phyloP scores from a whole-genome alignment of 2,113 vertebrate species.

The Sapayoa aenigma region DNA sequence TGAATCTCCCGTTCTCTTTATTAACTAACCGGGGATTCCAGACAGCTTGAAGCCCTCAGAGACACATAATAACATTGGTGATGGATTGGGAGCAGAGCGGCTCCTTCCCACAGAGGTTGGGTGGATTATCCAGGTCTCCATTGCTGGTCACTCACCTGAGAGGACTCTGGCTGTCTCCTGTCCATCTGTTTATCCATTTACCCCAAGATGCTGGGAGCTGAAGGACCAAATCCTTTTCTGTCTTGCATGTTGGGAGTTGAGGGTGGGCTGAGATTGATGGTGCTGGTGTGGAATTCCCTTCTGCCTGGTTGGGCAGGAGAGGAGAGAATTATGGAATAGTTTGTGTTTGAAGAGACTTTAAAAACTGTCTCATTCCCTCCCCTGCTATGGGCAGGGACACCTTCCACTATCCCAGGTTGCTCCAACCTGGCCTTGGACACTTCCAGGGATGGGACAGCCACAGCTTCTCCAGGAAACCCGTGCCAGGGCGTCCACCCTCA shows the following conservation, averaged over 20 bases:
- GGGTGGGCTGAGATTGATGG: background rate
- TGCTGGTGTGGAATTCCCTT: background rate
- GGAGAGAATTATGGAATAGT: background rate
- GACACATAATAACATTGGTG: constrained; percentile 44
- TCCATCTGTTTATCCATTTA: accelerated
- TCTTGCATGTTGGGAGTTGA: accelerated
- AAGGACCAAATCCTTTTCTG: background rate
- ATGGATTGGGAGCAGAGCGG: constrained; percentile 52
- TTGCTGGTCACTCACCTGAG: background rate
- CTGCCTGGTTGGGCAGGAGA: background rate
- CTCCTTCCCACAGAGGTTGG: constrained; percentile 54
- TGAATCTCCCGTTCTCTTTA: constrained; percentile 72
- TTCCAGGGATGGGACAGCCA: background rate
- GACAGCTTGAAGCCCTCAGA: constrained; percentile 53
- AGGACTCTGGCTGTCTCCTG: background rate
- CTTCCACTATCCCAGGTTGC: accelerated
- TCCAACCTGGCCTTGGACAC: background rate
- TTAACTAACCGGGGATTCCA: constrained; percentile 70
- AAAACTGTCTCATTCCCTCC: accelerated
- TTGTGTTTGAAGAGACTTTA: background rate
- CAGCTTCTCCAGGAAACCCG: background rate
- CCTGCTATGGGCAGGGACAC: background rate
- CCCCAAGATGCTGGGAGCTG: background rate
- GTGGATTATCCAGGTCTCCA: background rate
- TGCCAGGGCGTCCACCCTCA: background rate